Percentiles rank a stretch among this genome's conserved stretches.
Evolutionary conservation across 2,888 invertebrate genomes (phyloP).

Genomic region (Laothoe populi): DNA sequence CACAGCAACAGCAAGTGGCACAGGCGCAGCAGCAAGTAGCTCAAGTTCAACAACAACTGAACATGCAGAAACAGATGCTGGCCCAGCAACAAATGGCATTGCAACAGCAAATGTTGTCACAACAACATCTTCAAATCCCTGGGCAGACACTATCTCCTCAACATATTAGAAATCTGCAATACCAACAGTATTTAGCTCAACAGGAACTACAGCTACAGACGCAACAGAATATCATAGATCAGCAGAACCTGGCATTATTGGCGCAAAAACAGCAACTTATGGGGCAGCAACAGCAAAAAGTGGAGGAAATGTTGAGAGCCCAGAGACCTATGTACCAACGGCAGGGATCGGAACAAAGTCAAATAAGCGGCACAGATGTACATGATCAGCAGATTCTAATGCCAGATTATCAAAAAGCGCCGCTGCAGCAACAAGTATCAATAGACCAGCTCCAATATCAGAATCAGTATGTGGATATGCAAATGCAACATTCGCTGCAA

Average conservation of each 20-base stretch:
- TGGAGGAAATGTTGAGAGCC: constrained; percentile 68
- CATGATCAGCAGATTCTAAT: constrained; percentile 67
- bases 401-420: constrained; percentile 64
- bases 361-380: constrained; percentile 65
- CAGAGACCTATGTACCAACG: constrained; percentile 75
- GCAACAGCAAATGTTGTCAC: constrained; percentile 77
- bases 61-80: constrained; percentile 78
- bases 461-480: constrained; percentile 59
- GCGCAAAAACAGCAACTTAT: constrained; percentile 81
- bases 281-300: constrained; percentile 82
- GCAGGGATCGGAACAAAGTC: constrained; percentile 78
- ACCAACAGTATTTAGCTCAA: constrained; percentile 81
- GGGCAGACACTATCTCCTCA: constrained; percentile 80
- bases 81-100: constrained; percentile 78
- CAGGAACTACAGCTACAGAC: constrained; percentile 81
- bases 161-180: constrained; percentile 71
- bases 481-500: constrained; percentile 63
- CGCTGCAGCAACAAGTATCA: constrained; percentile 70
- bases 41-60: constrained; percentile 77
- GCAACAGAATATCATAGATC: constrained; percentile 84
- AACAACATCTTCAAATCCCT: constrained; percentile 72
- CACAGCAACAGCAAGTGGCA: constrained; percentile 75
- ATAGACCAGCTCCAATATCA: constrained; percentile 70
- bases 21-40: constrained; percentile 77
- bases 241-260: constrained; percentile 79